Conservation (phyloP, 2,888 invertebrate species). For the Napeogenes sylphis region DNA sequence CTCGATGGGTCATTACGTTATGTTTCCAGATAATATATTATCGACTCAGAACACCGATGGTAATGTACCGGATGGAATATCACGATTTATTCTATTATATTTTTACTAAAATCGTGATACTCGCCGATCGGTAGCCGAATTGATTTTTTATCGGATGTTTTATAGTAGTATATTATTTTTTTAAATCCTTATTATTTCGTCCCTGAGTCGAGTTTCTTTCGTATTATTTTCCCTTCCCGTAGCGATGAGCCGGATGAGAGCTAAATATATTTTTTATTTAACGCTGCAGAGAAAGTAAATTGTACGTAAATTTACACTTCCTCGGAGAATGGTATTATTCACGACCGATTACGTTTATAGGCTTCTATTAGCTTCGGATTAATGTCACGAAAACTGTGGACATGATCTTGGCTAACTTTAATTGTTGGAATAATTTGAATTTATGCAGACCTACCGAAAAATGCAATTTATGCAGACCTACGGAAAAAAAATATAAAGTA, state of each 20-base stretch:
- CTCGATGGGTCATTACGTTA: too few relatives aligned
- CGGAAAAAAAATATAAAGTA: too few relatives aligned
- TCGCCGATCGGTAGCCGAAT: neutral
- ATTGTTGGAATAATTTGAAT: too few relatives aligned
- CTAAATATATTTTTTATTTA: constrained; percentile 43
- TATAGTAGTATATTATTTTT: neutral
- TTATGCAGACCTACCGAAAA: too few relatives aligned
- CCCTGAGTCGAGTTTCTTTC: neutral
- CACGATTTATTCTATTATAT: neutral
- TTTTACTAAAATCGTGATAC: neutral
- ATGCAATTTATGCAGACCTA: too few relatives aligned
- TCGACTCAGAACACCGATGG: too few relatives aligned
- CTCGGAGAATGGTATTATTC: constrained; percentile 28
- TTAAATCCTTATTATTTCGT: neutral
- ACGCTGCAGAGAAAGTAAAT: constrained; percentile 74
- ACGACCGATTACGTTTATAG: constrained; percentile 21
- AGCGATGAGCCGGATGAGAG: constrained; percentile 42
- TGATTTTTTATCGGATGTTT: neutral
- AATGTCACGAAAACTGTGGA: too few relatives aligned
- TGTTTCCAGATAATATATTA: too few relatives aligned
- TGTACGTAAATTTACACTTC: constrained; percentile 51
- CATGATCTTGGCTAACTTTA: too few relatives aligned
- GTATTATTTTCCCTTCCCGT: constrained; percentile 9
- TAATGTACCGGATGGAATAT: too few relatives aligned
- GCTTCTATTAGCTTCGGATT: too few relatives aligned